Conservation (phyloP, 2,113 vertebrate genomes). For the Neodon shergylaensis region DNA sequence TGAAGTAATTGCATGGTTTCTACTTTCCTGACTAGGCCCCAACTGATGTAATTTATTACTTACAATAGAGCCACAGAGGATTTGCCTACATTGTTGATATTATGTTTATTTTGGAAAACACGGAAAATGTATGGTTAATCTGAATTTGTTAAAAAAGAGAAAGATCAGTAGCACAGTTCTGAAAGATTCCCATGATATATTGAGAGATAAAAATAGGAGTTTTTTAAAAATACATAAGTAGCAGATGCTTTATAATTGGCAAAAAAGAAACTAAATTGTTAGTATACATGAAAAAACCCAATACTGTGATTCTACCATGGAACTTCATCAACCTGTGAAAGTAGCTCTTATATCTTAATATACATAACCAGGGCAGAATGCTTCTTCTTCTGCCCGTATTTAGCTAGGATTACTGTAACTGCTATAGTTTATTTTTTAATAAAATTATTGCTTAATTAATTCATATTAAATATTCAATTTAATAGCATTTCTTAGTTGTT, state of each 20-base stretch:
- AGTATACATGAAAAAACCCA: background rate
- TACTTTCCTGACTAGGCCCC: background rate
- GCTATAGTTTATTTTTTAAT: background rate
- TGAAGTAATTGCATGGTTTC: constrained; percentile 28
- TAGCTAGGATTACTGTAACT: constrained; percentile 1
- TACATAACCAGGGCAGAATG: background rate
- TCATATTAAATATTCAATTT: background rate
- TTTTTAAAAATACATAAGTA: background rate
- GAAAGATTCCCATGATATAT: background rate
- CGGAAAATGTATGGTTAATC: background rate
- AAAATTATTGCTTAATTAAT: constrained; percentile 15
- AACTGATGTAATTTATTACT: background rate
- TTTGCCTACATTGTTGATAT: constrained; percentile 29
- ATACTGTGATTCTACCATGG: background rate
- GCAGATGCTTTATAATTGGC: constrained; percentile 30
- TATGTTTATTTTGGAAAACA: constrained; percentile 10
- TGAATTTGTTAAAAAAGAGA: background rate
- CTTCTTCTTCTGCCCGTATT: background rate
- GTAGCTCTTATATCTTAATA: constrained; percentile 35
- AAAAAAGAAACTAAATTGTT: constrained; percentile 34
- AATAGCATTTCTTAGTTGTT: background rate
- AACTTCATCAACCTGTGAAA: constrained; percentile 29
- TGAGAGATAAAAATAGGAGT: constrained; percentile 23
- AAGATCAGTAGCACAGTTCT: background rate
- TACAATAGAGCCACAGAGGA: background rate